These are phyloP conservation scores for Sycophila texana DNA, from an alignment of 2,888 invertebrate species.

Conservation along the genomic window DNA sequence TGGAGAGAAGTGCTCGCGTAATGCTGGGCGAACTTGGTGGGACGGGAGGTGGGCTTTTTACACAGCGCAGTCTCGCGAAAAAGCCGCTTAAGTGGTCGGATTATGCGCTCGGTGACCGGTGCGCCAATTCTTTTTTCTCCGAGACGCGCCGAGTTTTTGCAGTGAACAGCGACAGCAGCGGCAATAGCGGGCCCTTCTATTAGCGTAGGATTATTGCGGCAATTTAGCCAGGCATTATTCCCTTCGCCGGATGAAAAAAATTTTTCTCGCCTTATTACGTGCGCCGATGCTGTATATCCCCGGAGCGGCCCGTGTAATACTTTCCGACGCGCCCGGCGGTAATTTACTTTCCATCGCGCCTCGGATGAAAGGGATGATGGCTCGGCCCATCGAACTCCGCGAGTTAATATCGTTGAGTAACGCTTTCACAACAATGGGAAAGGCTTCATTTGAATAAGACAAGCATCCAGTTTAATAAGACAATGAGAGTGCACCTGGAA, in stretches of 20 bases:
- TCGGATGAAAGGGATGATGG: slow-evolving; percentile 35
- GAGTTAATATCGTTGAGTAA: slow-evolving; percentile 39
- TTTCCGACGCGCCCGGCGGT: slow-evolving; percentile 1
- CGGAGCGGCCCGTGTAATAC: neutral
- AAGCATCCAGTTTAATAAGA: slow-evolving; percentile 39
- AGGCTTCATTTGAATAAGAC: slow-evolving; percentile 46
- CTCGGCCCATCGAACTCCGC: slow-evolving; percentile 28
- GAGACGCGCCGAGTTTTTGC: too few species aligned
- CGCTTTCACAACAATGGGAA: slow-evolving; percentile 40
- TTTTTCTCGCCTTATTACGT: neutral
- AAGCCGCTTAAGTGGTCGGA: neutral
- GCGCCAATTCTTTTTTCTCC: too few species aligned
- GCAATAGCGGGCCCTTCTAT: too few species aligned
- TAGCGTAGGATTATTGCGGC: too few species aligned
- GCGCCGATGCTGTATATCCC: neutral
- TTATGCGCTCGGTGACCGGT: slow-evolving; percentile 3
- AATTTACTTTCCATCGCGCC: slow-evolving; percentile 39
- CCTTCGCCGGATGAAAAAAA: neutral
- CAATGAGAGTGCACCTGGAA: slow-evolving; percentile 39
- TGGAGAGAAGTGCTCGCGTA: neutral
- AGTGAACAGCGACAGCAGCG: too few species aligned
- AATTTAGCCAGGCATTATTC: too few species aligned
- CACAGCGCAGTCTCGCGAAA: neutral
- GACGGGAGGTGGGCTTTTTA: neutral
- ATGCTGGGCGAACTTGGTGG: neutral